Evolutionary conservation across 2,797 vertebrate genomes (phyloP).

Genomic region (Scyliorhinus canicula): DNA sequence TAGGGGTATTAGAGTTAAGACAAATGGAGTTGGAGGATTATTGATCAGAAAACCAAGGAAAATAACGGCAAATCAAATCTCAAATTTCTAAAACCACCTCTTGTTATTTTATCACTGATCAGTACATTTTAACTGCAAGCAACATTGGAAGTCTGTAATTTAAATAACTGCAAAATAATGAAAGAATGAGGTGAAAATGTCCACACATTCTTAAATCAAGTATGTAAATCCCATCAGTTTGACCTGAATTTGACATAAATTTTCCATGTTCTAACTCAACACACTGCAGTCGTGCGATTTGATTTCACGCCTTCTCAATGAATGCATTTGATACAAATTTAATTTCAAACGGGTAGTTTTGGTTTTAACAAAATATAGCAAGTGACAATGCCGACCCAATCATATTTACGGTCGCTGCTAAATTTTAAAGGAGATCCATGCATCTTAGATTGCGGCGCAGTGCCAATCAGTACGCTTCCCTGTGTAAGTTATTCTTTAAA

Average conservation of each 20-base stretch:
- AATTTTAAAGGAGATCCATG: not conserved
- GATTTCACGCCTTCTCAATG: not conserved
- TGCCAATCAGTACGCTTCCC: not conserved
- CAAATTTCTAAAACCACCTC: not conserved
- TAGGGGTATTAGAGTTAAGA: not conserved
- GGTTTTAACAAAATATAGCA: not conserved
- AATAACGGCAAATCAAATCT: not conserved
- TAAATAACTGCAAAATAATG: not conserved
- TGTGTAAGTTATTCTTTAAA: not conserved
- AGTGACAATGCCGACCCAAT: not conserved
- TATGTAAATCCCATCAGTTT: not conserved
- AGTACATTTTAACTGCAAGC: not conserved
- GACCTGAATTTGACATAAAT: not conserved
- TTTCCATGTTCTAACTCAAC: not conserved
- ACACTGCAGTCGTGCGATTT: not conserved
- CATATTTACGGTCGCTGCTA: not conserved
- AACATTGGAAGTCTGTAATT: not conserved
- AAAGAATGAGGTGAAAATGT: not conserved
- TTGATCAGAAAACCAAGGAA: not conserved
- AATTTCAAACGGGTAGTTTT: not conserved
- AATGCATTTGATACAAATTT: not conserved
- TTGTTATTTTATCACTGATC: not conserved
- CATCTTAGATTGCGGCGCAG: not conserved
- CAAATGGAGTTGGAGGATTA: not conserved
- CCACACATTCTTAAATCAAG: not conserved